A percentile compares a stretch with the other conserved stretches of the same genome.
Evolutionary conservation across 2,113 vertebrate genomes (phyloP).

Genomic region (Pycnonotus jocosus): DNA sequence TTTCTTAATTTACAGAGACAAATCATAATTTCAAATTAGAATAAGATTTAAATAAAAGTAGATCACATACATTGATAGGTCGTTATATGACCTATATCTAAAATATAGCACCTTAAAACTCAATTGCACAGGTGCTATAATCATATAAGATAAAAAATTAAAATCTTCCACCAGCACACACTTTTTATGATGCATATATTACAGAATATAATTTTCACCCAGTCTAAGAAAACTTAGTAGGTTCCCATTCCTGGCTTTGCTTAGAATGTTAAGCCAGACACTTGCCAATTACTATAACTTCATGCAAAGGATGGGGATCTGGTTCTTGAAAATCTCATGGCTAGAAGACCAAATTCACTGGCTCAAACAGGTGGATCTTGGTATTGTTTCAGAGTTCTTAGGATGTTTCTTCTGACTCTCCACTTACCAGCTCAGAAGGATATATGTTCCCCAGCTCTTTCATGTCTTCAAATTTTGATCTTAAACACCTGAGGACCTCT

Average conservation of each 20-base stretch:
- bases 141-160: not conserved
- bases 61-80: not conserved
- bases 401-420: not conserved
- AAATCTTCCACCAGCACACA: not conserved
- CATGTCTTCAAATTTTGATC: not conserved
- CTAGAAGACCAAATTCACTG: not conserved
- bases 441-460: not conserved
- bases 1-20: not conserved
- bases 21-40: not conserved
- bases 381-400: not conserved
- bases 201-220: not conserved
- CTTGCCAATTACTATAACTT: not conserved
- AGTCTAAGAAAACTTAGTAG: not conserved
- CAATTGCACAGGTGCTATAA: not conserved
- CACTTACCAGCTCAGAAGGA: not conserved
- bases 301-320: not conserved
- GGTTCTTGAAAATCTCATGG: not conserved
- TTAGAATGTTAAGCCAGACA: not conserved
- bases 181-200: not conserved
- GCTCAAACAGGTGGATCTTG: not conserved
- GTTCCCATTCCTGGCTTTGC: not conserved
- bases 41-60: not conserved
- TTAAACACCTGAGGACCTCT: not conserved
- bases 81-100: not conserved
- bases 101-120: not conserved